Conservation (phyloP, 1,140 invertebrate species). For the Chrysomallon squamiferum region DNA sequence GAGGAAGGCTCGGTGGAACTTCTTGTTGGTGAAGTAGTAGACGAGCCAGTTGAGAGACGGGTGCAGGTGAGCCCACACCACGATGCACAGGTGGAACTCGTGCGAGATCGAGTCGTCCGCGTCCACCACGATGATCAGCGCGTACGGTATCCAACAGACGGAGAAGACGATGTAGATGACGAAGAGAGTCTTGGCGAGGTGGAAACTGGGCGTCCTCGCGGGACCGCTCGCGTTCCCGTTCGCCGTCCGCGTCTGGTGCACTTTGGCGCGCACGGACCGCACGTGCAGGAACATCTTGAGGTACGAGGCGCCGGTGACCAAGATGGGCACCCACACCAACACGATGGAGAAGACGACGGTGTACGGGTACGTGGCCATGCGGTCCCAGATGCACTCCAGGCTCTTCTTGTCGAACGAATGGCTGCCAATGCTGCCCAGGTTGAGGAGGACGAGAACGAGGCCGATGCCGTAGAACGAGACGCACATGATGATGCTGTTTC, state of each 20-base stretch:
- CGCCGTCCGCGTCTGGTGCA: neutral
- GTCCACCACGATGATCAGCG: conserved; percentile 15
- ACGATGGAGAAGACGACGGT: conserved; percentile 30
- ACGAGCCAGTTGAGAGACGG: conserved; percentile 23
- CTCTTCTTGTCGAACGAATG: conserved; percentile 36
- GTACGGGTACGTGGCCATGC: conserved; percentile 34
- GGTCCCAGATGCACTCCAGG: conserved; percentile 34
- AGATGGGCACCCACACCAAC: conserved; percentile 25
- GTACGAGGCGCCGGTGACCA: conserved; percentile 28
- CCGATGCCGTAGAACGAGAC: conserved; percentile 20
- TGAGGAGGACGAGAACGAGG: conserved; percentile 20
- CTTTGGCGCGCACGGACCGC: conserved; percentile 5
- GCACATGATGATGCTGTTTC: conserved; percentile 21
- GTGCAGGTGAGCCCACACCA: conserved; percentile 19
- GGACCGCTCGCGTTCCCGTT: neutral
- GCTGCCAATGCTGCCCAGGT: conserved; percentile 28
- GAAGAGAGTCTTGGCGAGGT: conserved; percentile 17
- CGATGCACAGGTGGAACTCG: conserved; percentile 13
- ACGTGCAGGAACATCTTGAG: conserved; percentile 31
- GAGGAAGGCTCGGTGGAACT: conserved; percentile 17
- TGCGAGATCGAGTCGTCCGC: neutral
- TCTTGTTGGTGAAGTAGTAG: conserved; percentile 17
- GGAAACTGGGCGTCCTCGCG: neutral
- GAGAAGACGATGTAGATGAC: conserved; percentile 23
- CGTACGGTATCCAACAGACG: conserved; percentile 23